Evolutionary conservation across 1,140 invertebrate genomes (phyloP), one percentile per base, ranked within the genome.

Genomic region (Mizuhopecten yessoensis): DNA sequence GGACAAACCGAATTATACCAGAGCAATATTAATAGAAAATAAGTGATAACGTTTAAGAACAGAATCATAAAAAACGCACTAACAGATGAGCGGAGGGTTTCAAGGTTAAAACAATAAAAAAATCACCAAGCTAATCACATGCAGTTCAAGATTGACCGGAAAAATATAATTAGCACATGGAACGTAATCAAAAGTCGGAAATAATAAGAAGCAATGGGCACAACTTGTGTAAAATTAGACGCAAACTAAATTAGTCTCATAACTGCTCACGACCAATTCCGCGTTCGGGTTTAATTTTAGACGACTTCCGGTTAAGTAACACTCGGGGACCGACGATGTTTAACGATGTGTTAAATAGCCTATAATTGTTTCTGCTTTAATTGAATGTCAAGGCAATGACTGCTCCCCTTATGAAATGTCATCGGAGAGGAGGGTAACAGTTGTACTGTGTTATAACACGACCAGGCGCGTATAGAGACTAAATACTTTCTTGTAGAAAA

Each of bases 211-310:
- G 29, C 57, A 75, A 75, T 75, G n/a, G n/a, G 11, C 57, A 29
- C 23, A 17, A 17, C 23, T 2, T n/a, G 57, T 75, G 23, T 29
- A n/a, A 75, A 75, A 29, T 75, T 75, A n/a, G 57, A 75, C 23
- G 5, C 2, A 75, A 75, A 75, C 29, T 75, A 11, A 75, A 75
- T 75, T 75, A 75, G 57, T n/a, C 57, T 75, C 57, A 75, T 75
- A 75, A 75, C 23, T 75, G 57, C 11, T 23, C 23, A 75, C 57
- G n/a, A 75, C 57, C 11, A 75, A 75, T 75, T 75, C 57, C 57
- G 57, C 29, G 57, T 29, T 75, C 57, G 57, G 57, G 57, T 75
- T 75, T 75, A 75, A 75, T 75, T 75, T 75, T 75, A 75, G n/a
- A 29, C 23, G 17, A 75, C n/a, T 75, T 75, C 57, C 57, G 57